Base-by-base conservation (phyloP, 2,888 invertebrate species). In the Drosophila aldrichi region DNA sequence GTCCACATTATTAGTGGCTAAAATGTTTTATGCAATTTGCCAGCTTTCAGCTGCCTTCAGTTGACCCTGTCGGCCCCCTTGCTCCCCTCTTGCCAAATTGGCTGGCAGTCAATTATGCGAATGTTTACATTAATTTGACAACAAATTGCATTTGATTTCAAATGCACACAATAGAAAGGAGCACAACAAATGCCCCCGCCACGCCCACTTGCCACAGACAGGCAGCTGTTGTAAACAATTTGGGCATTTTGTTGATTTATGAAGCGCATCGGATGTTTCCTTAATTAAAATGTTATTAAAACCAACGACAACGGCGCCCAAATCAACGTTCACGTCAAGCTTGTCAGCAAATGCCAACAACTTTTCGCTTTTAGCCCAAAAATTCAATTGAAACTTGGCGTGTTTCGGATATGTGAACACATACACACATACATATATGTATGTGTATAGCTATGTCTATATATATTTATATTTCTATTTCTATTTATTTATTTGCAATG, bases 121-220 rank as follows among this genome's bases (percentile, higher is more conserved):
- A 74, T 85, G 88, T 88, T 82, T 85, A 85, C 86, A 85, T 79
- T 87, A 79, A 79, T 84, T 79, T 74, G 61, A 77, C 77, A 79
- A 51, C 57, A 79, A 80, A 77, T 79, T 79, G 73, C 67, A 79
- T 76, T 75, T 84, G 77, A 75, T 73, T 82, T 72, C 59, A 77
- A 88, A 71, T 84, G 81, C 77, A 82, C 77, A 82, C 56, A 69
- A 48, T 48, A 16, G 48, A 18, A 20, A 8, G 18, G 16, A 22
- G 44, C 44, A 8, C 44, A 29, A 7, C 2, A 6, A n/a, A n/a
- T n/a, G 3, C 2, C 8, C 40, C 3, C 20, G 14, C 38, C 25
- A 25, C 36, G 46, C 58, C 58, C 38, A 29, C 38, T 58, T 36
- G 29, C 9, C 36, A 16, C 32, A 16, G 22, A 41, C 40, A 25